Conservation (phyloP, 2,113 vertebrate species). For the Nycticryphes semicollaris region DNA sequence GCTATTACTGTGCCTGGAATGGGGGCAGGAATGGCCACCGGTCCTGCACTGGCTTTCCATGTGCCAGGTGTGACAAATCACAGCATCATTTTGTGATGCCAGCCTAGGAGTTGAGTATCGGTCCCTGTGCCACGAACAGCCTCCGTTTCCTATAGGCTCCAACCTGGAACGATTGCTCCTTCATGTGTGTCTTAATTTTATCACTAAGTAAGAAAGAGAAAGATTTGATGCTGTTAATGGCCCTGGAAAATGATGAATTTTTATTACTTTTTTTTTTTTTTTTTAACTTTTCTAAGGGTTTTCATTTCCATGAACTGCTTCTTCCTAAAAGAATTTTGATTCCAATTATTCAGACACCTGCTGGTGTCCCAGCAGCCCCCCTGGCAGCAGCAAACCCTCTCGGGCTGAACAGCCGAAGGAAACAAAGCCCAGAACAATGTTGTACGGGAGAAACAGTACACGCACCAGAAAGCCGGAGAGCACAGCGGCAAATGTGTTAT, state of each 20-base stretch:
- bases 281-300: neutral
- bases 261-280: neutral
- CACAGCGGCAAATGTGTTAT: constrained; percentile 49
- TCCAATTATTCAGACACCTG: constrained; percentile 71
- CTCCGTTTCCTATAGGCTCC: neutral
- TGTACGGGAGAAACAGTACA: constrained; percentile 54
- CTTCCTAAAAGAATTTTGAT: constrained; percentile 42
- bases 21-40: neutral
- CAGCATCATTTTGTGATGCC: neutral
- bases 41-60: neutral
- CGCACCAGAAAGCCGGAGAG: constrained; percentile 34
- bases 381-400: constrained; percentile 50
- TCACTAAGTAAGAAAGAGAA: constrained; percentile 1
- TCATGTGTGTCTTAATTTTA: constrained; percentile 34
- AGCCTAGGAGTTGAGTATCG: neutral
- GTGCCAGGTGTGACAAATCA: neutral
- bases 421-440: constrained; percentile 63
- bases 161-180: neutral
- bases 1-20: neutral
- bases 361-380: constrained; percentile 58
- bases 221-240: neutral
- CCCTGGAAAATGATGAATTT: neutral
- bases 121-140: neutral
- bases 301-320: constrained; percentile 40
- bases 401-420: constrained; percentile 25